These are phyloP conservation scores for Decapterus maruadsi DNA, from an alignment of 2,797 vertebrate genomes.

Conservation along the genomic window DNA sequence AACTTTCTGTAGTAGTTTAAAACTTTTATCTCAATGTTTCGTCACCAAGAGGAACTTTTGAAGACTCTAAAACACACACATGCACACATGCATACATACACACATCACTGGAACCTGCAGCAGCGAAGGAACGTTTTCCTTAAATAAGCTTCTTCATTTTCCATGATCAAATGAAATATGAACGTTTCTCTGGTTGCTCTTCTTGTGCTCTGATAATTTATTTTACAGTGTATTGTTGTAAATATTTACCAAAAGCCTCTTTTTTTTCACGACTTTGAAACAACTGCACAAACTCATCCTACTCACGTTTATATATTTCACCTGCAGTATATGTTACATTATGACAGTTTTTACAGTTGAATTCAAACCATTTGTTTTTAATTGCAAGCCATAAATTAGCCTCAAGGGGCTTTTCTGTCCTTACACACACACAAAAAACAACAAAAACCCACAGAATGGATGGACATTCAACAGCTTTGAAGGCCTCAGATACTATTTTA, in stretches of 20 bases:
- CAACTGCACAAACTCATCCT: slow-evolving; percentile 5
- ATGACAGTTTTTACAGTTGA: neutral
- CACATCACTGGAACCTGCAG: slow-evolving; percentile 32
- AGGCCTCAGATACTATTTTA: neutral
- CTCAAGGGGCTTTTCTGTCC: too few species aligned
- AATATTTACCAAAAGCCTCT: slow-evolving; percentile 36
- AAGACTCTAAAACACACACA: neutral
- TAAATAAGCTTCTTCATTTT: slow-evolving; percentile 14
- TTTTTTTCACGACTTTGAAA: slow-evolving; percentile 40
- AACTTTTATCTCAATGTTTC: slow-evolving; percentile 25
- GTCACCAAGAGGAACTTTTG: slow-evolving; percentile 11
- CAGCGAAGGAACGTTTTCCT: slow-evolving; percentile 20
- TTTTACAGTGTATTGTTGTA: slow-evolving; percentile 47
- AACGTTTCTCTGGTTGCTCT: slow-evolving; percentile 25
- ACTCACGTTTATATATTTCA: neutral
- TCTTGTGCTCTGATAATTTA: slow-evolving; percentile 30
- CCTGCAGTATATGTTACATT: neutral
- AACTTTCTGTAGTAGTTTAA: slow-evolving; percentile 12
- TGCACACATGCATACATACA: neutral
- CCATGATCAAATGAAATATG: slow-evolving; percentile 5
- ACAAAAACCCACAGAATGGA: too few species aligned
- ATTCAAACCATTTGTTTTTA: neutral
- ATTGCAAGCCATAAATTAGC: neutral
- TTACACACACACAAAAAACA: too few species aligned
- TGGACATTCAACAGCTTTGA: neutral